Evolutionary conservation across 2,113 vertebrate genomes (phyloP).

Genomic region (Chelonoidis abingdonii): DNA sequence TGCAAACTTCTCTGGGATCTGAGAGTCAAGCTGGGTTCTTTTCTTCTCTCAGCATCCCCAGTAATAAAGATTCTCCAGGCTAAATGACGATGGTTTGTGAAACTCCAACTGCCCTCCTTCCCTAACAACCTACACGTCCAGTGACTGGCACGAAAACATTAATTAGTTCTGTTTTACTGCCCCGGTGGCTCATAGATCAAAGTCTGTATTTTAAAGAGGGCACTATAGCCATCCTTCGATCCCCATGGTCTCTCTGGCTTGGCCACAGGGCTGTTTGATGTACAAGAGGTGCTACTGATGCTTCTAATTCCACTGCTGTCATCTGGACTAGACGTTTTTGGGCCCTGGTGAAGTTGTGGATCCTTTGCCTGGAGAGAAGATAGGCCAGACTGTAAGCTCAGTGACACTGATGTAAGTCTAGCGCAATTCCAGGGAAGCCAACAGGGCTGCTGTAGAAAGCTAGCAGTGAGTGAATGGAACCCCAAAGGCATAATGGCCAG

Average conservation of each 20-base stretch:
- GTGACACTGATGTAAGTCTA: background rate
- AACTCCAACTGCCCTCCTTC: background rate
- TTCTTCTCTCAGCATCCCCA: background rate
- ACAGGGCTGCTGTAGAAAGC: background rate
- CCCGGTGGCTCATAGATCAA: constrained; percentile 28
- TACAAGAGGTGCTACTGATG: background rate
- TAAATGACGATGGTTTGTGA: background rate
- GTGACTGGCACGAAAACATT: constrained; percentile 2
- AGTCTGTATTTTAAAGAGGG: constrained; percentile 7
- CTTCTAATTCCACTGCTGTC: background rate
- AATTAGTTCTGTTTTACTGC: constrained; percentile 21
- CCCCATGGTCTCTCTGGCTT: background rate
- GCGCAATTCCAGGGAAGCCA: background rate
- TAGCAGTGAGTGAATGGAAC: rapidly evolving
- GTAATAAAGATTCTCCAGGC: background rate
- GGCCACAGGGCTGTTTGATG: rapidly evolving
- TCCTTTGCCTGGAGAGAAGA: background rate
- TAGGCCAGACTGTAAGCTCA: background rate
- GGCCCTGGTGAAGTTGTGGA: background rate
- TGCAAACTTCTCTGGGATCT: constrained; percentile 17
- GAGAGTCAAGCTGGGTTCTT: background rate
- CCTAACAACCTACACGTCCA: background rate
- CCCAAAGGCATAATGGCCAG: background rate
- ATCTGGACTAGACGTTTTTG: background rate
- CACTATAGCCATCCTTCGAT: background rate